Percentiles rank a stretch among this genome's conserved stretches.
phyloP scores from a whole-genome alignment of 2,113 vertebrate genomes.

The Sitta europaea region DNA sequence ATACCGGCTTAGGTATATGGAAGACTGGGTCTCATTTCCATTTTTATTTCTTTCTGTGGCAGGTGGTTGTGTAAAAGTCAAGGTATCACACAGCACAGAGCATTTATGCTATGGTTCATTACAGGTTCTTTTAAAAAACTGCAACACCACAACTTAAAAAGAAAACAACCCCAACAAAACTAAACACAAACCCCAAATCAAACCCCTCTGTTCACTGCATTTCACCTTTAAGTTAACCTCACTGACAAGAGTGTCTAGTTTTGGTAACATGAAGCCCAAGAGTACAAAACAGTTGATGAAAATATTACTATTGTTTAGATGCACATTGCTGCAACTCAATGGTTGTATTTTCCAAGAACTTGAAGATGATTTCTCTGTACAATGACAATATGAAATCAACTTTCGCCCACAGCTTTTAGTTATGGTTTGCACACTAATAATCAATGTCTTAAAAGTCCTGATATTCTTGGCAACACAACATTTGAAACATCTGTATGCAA shows the following conservation, averaged over 20 bases:
- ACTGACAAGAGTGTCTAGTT: neutral
- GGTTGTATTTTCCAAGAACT: neutral
- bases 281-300: neutral
- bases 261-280: neutral
- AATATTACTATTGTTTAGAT: neutral
- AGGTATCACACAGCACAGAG: neutral
- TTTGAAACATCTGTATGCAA: neutral
- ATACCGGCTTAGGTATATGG: neutral
- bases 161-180: neutral
- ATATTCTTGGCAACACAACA: neutral
- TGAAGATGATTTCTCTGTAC: neutral
- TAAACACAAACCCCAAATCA: neutral
- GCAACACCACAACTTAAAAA: neutral
- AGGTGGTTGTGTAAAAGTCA: neutral
- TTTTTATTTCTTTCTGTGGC: constrained; percentile 30
- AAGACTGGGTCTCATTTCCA: neutral
- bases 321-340: neutral
- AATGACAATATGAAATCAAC: neutral
- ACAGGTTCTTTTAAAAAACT: neutral
- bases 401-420: neutral
- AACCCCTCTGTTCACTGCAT: neutral
- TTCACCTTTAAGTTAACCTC: neutral
- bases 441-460: neutral
- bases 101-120: neutral
- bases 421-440: neutral